Conservation (phyloP, 2,113 vertebrate genomes). For the Trematomus loennbergii region DNA sequence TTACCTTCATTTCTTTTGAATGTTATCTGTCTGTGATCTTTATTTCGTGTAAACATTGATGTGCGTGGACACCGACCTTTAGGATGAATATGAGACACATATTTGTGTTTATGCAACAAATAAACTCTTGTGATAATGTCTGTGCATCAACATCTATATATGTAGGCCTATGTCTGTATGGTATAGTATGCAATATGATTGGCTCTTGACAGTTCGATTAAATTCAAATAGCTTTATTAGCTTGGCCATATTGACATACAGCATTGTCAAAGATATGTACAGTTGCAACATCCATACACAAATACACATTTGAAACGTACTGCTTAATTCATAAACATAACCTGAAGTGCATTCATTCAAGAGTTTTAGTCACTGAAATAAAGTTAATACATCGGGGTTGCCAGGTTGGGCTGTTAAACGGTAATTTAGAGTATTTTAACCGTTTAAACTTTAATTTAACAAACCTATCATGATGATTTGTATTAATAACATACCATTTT, state of each 20-base stretch:
- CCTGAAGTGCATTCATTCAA: constrained; percentile 4
- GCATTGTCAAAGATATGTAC: no score
- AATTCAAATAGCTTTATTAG: no score
- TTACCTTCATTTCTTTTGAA: not conserved
- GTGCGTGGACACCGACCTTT: constrained; percentile 10
- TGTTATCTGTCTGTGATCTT: not conserved
- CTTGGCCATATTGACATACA: no score
- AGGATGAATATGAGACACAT: not conserved
- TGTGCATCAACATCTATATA: not conserved
- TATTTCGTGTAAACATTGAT: constrained; percentile 4
- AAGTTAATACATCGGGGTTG: constrained; percentile 16
- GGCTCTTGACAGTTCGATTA: not conserved
- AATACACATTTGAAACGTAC: no score
- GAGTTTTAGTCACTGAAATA: not conserved
- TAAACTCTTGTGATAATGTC: constrained; percentile 16
- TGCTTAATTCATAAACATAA: no score
- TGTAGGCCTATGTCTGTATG: not conserved
- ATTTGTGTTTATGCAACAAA: constrained; percentile 43
- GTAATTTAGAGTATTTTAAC: not conserved
- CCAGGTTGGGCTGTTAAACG: constrained; percentile 18
- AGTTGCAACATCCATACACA: no score
- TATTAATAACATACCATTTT: no score
- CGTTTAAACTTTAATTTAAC: not conserved
- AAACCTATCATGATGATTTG: no score
- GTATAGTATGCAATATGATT: not conserved